Conservation (phyloP, 2,888 invertebrate species). For the Hyles lineata region DNA sequence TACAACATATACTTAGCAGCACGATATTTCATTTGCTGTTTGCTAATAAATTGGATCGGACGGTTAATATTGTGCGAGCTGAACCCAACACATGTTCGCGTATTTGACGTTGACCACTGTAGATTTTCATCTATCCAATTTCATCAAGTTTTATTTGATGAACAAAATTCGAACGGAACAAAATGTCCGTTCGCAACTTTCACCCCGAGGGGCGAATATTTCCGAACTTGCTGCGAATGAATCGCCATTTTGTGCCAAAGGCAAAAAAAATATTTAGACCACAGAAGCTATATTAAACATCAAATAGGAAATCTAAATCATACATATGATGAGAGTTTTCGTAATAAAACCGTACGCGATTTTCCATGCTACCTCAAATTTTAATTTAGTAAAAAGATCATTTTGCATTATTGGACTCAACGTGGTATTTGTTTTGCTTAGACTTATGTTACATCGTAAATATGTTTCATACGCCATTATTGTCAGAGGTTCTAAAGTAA, state of each 20-base stretch:
- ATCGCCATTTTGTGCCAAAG: constrained; percentile 39
- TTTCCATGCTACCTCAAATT: neutral
- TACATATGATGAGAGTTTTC: neutral
- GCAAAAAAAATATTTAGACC: constrained; percentile 41
- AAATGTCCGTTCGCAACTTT: constrained; percentile 38
- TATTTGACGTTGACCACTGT: constrained; percentile 33
- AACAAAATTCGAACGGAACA: constrained; percentile 36
- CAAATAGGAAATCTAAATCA: neutral
- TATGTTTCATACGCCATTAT: neutral
- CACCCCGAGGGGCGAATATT: constrained; percentile 43
- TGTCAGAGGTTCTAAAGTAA: neutral
- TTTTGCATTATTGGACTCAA: too few species aligned
- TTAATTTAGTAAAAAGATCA: neutral
- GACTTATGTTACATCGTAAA: neutral
- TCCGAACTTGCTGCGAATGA: constrained; percentile 41
- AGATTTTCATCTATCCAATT: constrained; percentile 34
- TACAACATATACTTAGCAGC: neutral
- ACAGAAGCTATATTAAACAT: constrained; percentile 26
- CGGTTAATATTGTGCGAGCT: neutral
- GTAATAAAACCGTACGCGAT: neutral
- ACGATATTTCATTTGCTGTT: neutral
- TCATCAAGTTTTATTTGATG: constrained; percentile 35
- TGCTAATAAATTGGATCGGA: neutral
- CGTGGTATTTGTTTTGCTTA: too few species aligned
- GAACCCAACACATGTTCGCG: neutral